Evolutionary conservation across 2,113 vertebrate genomes (phyloP).

Genomic region (Hemicordylus capensis): DNA sequence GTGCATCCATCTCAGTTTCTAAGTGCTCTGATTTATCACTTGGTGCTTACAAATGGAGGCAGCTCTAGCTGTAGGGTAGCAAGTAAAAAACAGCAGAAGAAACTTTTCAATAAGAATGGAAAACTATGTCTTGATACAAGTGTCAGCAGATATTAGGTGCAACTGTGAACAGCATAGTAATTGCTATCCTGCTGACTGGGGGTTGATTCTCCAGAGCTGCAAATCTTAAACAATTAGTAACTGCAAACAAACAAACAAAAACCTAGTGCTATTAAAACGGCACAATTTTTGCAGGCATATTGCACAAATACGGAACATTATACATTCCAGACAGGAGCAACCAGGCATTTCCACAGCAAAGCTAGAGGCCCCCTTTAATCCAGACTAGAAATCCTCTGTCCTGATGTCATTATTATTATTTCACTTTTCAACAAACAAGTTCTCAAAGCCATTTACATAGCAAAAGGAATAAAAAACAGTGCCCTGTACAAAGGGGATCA

Average conservation of each 20-base stretch:
- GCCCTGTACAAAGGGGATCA: no score
- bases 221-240: not conserved
- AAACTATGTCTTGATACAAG: not conserved
- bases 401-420: no score
- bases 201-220: constrained; percentile 3
- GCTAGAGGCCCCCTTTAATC: not conserved
- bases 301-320: not conserved
- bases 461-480: no score
- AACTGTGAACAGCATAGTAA: not conserved
- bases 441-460: no score
- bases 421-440: no score
- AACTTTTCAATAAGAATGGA: not conserved
- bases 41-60: constrained; percentile 14
- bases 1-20: constrained; percentile 6
- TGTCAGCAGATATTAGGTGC: constrained; percentile 22
- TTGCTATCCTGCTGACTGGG: not conserved
- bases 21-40: constrained; percentile 24
- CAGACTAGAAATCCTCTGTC: not conserved
- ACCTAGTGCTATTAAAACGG: not conserved
- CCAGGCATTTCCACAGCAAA: not conserved
- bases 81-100: not conserved
- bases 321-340: not conserved
- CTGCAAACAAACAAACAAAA: not conserved
- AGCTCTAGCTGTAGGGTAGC: not conserved
- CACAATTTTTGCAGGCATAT: constrained; percentile 3